These are phyloP conservation scores for Laspeyria flexula DNA, from an alignment of 2,888 invertebrate species.

Conservation along the genomic window DNA sequence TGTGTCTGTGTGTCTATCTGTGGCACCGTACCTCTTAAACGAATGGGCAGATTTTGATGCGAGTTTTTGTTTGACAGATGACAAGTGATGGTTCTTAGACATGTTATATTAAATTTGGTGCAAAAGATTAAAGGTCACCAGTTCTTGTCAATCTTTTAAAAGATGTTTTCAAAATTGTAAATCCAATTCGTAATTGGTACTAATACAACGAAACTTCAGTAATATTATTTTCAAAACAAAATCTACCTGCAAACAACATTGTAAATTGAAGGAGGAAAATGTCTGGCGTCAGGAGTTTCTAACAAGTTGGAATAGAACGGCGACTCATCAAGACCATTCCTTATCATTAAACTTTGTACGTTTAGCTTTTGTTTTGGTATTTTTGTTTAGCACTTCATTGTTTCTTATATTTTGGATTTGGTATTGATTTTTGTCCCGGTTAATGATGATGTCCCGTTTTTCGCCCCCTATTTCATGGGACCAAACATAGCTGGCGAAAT, in stretches of 20 bases:
- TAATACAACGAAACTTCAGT: not conserved
- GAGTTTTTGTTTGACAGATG: no score
- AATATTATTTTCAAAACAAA: not conserved
- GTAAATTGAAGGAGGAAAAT: not conserved
- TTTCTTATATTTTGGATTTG: not conserved
- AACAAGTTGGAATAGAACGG: conserved; percentile 8
- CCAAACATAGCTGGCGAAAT: no score
- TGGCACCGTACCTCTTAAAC: no score
- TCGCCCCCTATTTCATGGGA: no score
- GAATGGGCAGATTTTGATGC: no score
- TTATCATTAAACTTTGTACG: conserved; percentile 12
- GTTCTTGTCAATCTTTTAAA: no score
- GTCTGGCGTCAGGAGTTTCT: conserved; percentile 4
- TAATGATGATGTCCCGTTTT: no score
- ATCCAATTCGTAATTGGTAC: not conserved
- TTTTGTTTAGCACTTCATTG: not conserved
- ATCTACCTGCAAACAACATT: not conserved
- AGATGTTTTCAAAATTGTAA: not conserved
- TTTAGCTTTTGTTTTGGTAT: conserved; percentile 2
- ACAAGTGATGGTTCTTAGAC: no score
- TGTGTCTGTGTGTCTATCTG: no score
- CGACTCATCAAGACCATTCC: conserved; percentile 7
- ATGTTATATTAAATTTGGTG: no score
- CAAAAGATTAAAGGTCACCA: no score
- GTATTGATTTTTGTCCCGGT: no score